phyloP scores from a whole-genome alignment of 2,888 invertebrate genomes.

The Calameuta filiformis region DNA sequence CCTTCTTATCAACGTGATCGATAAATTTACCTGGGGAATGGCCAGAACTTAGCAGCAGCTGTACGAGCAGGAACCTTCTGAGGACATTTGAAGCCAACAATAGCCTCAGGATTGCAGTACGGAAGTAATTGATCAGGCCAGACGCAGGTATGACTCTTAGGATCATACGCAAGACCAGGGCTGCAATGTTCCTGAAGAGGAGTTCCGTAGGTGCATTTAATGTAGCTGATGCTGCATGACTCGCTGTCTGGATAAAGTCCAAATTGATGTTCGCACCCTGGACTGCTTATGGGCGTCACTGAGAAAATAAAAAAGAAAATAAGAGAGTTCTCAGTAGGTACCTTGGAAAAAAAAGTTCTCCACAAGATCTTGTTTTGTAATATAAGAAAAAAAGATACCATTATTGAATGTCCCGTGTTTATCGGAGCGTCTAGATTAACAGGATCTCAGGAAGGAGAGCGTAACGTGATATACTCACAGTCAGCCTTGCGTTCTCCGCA shows the following conservation, averaged over 20 bases:
- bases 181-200: slow-evolving; percentile 86
- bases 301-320: slow-evolving; percentile 39
- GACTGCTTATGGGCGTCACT: slow-evolving; percentile 84
- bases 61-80: slow-evolving; percentile 84
- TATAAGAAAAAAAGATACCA: not conserved
- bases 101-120: slow-evolving; percentile 90
- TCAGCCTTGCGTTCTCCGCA: slow-evolving; percentile 86
- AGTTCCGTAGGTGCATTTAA: slow-evolving; percentile 87
- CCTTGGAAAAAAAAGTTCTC: not conserved
- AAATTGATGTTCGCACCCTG: slow-evolving; percentile 89
- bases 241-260: slow-evolving; percentile 86
- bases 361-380: not conserved
- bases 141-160: slow-evolving; percentile 88
- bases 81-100: slow-evolving; percentile 93
- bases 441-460: slow-evolving; percentile 8
- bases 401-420: not conserved
- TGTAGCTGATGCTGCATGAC: slow-evolving; percentile 86
- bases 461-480: slow-evolving; percentile 70
- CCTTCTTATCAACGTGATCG: not conserved
- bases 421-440: not conserved
- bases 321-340: not conserved
- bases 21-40: slow-evolving; percentile 77
- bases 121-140: slow-evolving; percentile 93
- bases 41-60: slow-evolving; percentile 90
- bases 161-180: slow-evolving; percentile 89